These are phyloP conservation scores for Heterochromis multidens DNA, from an alignment of 2,113 vertebrate species.

Conservation along the genomic window DNA sequence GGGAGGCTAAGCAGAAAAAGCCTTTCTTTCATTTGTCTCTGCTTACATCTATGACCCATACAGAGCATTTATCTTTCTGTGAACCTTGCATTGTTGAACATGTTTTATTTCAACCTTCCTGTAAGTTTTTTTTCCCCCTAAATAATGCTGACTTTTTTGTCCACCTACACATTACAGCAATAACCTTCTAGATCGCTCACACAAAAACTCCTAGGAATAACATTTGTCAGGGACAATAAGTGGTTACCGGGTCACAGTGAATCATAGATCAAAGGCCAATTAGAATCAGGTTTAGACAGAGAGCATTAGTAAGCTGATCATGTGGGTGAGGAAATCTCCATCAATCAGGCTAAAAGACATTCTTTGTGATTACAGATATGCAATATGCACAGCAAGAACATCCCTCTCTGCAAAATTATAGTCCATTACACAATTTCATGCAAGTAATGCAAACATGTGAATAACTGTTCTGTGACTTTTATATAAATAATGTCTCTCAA, in stretches of 20 bases:
- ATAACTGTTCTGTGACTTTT: neutral
- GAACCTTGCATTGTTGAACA: neutral
- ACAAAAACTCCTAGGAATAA: neutral
- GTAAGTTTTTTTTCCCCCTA: neutral
- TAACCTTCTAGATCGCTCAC: neutral
- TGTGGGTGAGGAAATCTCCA: conserved; percentile 26
- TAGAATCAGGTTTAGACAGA: conserved; percentile 24
- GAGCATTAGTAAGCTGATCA: conserved; percentile 28
- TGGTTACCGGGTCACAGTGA: neutral
- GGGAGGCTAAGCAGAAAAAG: neutral
- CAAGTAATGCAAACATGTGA: neutral
- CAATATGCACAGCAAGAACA: neutral
- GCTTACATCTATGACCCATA: neutral
- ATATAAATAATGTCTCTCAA: neutral
- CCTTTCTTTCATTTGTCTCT: neutral
- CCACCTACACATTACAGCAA: neutral
- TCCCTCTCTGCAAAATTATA: neutral
- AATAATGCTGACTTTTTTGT: neutral
- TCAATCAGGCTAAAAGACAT: conserved; percentile 24
- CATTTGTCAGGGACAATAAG: neutral
- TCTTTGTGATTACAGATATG: conserved; percentile 10
- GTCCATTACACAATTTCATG: neutral
- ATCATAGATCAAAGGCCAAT: conserved; percentile 33
- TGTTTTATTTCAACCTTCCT: neutral
- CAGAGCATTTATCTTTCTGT: neutral